phyloP scores from a whole-genome alignment of 2,113 vertebrate genomes.

The Otocyon megalotis region DNA sequence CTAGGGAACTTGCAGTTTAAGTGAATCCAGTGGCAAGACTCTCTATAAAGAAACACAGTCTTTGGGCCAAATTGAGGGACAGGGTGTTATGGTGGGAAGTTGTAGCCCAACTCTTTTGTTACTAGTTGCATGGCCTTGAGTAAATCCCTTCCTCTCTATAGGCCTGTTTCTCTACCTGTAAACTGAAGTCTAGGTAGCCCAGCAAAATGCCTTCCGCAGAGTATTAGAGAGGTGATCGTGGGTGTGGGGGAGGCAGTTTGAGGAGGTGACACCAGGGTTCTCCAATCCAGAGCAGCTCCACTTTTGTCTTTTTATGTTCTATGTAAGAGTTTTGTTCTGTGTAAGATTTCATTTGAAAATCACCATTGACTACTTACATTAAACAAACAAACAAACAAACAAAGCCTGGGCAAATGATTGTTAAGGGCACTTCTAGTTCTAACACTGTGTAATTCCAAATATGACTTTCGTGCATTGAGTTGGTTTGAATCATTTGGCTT shows the following conservation, averaged over 20 bases:
- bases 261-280: neutral
- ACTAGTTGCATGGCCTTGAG: neutral
- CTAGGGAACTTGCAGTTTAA: neutral
- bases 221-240: neutral
- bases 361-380: neutral
- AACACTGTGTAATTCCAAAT: neutral
- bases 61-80: neutral
- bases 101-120: neutral
- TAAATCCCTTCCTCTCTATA: neutral
- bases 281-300: neutral
- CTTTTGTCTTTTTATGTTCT: neutral
- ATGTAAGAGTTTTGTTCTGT: neutral
- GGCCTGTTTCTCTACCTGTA: neutral
- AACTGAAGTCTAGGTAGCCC: neutral
- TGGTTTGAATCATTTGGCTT: neutral
- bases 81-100: neutral
- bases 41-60: neutral
- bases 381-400: neutral
- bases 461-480: neutral
- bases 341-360: neutral
- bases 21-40: neutral
- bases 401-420: neutral
- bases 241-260: no score
- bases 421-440: neutral
- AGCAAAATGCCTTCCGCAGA: neutral